Conservation (phyloP, 2,113 vertebrate genomes). For the rabbit (Oryctolagus cuniculus) region mOryCun1.1 NC_091432.1:3508501-3509000, state of each 20-base stretch:
- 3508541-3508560: neutral
- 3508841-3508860: neutral
- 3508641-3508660: too few species aligned
- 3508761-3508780: accelerated
- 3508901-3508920: too few species aligned
- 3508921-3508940: too few species aligned
- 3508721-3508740: neutral
- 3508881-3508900: too few species aligned
- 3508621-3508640: neutral
- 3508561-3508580: accelerated
- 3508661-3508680: neutral
- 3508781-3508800: neutral
- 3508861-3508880: too few species aligned
- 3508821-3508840: too few species aligned
- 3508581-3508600: neutral
- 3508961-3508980: accelerated
- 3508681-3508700: accelerated
- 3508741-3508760: accelerated
- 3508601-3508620: neutral
- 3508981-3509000: neutral
- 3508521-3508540: neutral
- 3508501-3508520: too few species aligned
- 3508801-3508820: neutral
- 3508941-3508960: too few species aligned
- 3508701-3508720: neutral